These are phyloP conservation scores for Argentina silus DNA, from an alignment of 2,797 vertebrate genomes.

Conservation along the genomic window DNA sequence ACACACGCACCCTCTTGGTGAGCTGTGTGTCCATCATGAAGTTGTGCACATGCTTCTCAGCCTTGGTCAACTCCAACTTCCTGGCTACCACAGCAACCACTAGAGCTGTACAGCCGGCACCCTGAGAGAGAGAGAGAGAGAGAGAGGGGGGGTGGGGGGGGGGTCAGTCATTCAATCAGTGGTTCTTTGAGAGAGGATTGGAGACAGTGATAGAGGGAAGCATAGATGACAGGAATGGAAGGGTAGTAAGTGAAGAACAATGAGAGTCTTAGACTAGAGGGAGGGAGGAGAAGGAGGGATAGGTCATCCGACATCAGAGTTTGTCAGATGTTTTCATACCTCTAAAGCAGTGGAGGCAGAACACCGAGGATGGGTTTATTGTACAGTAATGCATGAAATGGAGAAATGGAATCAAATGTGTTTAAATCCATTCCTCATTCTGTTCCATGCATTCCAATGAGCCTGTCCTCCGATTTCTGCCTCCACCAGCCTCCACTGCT, in stretches of 20 bases:
- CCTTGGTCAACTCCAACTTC: slow-evolving; percentile 98
- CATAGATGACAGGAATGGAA: too few relatives aligned
- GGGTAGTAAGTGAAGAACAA: too few relatives aligned
- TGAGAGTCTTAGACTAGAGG: too few relatives aligned
- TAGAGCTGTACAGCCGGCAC: slow-evolving; percentile 92
- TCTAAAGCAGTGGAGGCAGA: too few relatives aligned
- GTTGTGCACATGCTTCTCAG: slow-evolving; percentile 97
- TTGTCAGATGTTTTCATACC: too few relatives aligned
- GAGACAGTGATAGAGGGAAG: background rate
- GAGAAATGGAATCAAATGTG: too few relatives aligned
- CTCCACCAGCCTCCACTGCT: background rate
- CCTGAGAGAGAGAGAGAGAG: slow-evolving; percentile 69
- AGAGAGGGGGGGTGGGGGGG: background rate
- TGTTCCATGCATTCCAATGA: too few relatives aligned
- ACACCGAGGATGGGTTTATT: too few relatives aligned
- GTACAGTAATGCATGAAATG: too few relatives aligned
- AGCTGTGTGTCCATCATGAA: slow-evolving; percentile 99
- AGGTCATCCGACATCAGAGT: background rate
- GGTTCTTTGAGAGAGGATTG: background rate
- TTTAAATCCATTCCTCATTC: too few relatives aligned
- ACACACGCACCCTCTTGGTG: slow-evolving; percentile 90
- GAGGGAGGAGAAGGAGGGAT: background rate
- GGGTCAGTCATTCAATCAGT: background rate
- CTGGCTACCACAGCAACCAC: slow-evolving; percentile 98
- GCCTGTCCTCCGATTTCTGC: too few relatives aligned